Conservation (phyloP, 2,113 vertebrate species). For the Myrmecobius fasciatus region DNA sequence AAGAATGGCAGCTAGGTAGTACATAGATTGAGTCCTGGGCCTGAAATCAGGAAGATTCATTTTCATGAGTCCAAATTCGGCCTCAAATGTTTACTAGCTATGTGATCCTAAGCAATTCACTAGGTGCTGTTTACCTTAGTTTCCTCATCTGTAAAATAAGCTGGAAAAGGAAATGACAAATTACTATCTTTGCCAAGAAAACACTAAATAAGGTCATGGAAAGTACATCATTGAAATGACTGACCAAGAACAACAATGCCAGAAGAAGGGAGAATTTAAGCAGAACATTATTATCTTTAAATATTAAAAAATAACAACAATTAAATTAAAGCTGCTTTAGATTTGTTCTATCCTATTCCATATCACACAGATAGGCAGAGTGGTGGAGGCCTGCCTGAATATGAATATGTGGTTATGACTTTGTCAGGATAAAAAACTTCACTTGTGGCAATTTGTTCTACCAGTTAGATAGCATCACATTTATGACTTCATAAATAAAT, state of each 20-base stretch:
- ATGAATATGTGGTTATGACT: neutral
- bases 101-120: too few species aligned
- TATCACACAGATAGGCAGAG: neutral
- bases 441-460: neutral
- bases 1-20: neutral
- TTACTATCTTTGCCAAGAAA: too few species aligned
- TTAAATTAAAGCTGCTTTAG: neutral
- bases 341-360: neutral
- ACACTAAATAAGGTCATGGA: too few species aligned
- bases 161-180: too few species aligned
- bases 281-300: neutral
- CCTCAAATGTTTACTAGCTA: too few species aligned
- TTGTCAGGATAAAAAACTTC: neutral
- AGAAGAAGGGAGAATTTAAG: neutral
- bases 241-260: too few species aligned
- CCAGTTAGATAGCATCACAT: neutral
- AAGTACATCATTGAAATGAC: too few species aligned
- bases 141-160: too few species aligned
- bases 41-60: too few species aligned
- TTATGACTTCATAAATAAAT: neutral
- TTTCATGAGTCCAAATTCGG: too few species aligned
- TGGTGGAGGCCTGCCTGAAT: neutral
- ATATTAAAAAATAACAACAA: neutral
- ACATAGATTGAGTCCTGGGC: too few species aligned
- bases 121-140: too few species aligned